These are phyloP conservation scores for Drosophila macrospina DNA, from an alignment of 2,888 invertebrate genomes.

Conservation along the genomic window DNA sequence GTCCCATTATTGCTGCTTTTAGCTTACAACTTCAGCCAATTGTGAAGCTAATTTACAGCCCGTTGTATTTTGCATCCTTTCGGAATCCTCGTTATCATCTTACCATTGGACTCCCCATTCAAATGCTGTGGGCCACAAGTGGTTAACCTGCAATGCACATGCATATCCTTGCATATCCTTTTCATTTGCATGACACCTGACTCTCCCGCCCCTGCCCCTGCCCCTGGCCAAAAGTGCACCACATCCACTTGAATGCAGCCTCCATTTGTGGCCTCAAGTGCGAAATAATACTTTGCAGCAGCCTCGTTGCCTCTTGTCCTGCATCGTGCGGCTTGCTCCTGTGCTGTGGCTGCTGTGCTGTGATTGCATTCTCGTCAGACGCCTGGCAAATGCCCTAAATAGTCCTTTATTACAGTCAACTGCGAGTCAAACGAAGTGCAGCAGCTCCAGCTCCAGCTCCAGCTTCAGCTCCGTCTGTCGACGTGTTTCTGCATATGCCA, in stretches of 20 bases:
- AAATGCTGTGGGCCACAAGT: constrained; percentile 28
- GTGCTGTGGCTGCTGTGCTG: constrained; percentile 31
- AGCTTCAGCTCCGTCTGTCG: constrained; percentile 12
- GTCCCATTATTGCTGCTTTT: not conserved
- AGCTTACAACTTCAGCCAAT: constrained; percentile 13
- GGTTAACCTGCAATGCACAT: constrained; percentile 38
- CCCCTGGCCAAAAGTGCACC: no score
- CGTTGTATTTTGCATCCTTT: not conserved
- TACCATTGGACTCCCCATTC: not conserved
- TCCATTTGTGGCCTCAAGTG: constrained; percentile 70
- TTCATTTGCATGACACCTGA: constrained; percentile 47
- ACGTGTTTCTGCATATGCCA: constrained; percentile 67
- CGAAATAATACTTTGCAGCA: constrained; percentile 56
- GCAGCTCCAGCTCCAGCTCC: constrained; percentile 37
- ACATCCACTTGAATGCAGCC: constrained; percentile 64
- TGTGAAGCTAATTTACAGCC: constrained; percentile 23
- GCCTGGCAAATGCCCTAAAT: constrained; percentile 59
- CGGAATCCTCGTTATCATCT: not conserved
- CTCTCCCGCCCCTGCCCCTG: constrained; percentile 7
- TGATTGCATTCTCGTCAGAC: constrained; percentile 56
- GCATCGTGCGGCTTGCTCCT: constrained; percentile 13
- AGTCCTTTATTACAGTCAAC: constrained; percentile 83
- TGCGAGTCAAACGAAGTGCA: constrained; percentile 78
- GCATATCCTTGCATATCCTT: constrained; percentile 13
- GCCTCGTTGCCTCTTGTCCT: constrained; percentile 19